Percentiles rank a stretch among this genome's conserved stretches.
Conservation (phyloP, 2,797 vertebrate species). For the Enteromius afrohamiltoni region DNA sequence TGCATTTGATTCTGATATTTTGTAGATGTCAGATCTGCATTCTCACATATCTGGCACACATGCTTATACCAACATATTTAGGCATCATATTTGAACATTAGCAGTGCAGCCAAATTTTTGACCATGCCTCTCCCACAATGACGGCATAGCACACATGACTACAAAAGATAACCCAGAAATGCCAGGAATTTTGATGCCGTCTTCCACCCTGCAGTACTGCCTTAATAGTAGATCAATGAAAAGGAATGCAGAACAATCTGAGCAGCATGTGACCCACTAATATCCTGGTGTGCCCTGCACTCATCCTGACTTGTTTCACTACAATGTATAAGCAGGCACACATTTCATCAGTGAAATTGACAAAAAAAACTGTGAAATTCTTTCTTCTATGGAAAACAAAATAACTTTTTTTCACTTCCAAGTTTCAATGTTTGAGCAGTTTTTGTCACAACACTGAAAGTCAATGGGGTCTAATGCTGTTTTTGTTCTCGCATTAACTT, state of each 20-base stretch:
- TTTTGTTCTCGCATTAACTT: neutral
- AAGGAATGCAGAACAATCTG: conserved; percentile 38
- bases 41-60: conserved; percentile 25
- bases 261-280: conserved; percentile 32
- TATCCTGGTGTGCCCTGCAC: conserved; percentile 11
- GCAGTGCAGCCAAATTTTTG: neutral
- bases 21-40: conserved; percentile 14
- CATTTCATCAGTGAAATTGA: too few species aligned
- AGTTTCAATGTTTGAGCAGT: neutral
- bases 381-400: neutral
- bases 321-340: neutral
- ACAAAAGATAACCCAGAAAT: conserved; percentile 32
- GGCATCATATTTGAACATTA: conserved; percentile 15
- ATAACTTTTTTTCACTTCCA: neutral
- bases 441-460: neutral
- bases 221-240: conserved; percentile 35
- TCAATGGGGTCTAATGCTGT: neutral
- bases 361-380: neutral
- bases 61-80: conserved; percentile 23
- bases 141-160: conserved; percentile 31
- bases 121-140: conserved; percentile 2
- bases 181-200: conserved; percentile 14
- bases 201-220: conserved; percentile 35
- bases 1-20: conserved; percentile 22
- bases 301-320: neutral